Evolutionary conservation across 2,113 vertebrate species (phyloP).

Genomic region (Recurvirostra avosetta): DNA sequence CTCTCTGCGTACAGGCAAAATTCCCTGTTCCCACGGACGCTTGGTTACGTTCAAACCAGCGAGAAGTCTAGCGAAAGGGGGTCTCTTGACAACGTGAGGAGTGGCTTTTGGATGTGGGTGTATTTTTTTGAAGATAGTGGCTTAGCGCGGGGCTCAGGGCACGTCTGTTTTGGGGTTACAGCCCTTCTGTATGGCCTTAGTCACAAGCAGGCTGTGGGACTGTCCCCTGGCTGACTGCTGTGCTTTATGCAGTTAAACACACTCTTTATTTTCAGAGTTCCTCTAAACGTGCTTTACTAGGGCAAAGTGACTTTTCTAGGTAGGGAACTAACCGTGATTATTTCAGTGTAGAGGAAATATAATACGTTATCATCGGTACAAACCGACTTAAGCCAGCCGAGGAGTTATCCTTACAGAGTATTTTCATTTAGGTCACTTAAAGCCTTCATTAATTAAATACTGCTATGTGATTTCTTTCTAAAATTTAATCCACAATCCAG

Average conservation of each 20-base stretch:
- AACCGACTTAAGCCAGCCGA: conserved; percentile 3
- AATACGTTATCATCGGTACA: not conserved
- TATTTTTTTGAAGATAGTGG: not conserved
- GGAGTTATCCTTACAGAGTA: not conserved
- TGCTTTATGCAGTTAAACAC: not conserved
- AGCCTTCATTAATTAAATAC: conserved; percentile 21
- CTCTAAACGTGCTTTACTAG: not conserved
- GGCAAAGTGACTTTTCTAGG: not conserved
- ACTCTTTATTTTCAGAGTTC: not conserved
- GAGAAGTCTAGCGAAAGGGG: not conserved
- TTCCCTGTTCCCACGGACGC: not conserved
- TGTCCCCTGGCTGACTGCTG: not conserved
- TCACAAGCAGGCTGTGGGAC: not conserved
- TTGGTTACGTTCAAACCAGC: not conserved
- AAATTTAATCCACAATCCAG: not conserved
- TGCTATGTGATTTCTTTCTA: not conserved
- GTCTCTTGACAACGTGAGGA: not conserved
- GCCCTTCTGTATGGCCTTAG: not conserved
- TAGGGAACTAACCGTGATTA: not conserved
- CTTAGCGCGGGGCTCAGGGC: not conserved
- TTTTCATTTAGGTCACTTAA: conserved; percentile 41
- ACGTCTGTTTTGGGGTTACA: not conserved
- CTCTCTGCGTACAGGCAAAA: not conserved
- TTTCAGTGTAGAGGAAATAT: not conserved
- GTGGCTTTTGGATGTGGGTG: not conserved